Conservation (phyloP, 2,888 invertebrate species). For the Kuschelorhynchus macadamiae region DNA sequence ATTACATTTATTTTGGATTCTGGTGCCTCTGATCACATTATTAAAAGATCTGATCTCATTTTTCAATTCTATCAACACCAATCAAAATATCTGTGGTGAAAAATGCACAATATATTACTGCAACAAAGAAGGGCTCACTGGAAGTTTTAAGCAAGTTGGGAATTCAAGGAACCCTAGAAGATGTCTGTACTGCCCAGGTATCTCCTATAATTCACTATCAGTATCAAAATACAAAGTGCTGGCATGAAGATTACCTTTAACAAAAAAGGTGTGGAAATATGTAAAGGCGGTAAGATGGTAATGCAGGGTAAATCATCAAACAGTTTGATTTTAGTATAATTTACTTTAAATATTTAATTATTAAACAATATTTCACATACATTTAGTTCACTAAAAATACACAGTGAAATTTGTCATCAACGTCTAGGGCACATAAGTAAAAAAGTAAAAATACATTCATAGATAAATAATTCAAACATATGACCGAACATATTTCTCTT, state of each 20-base stretch:
- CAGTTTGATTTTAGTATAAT: slow-evolving; percentile 11
- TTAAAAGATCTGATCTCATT: slow-evolving; percentile 13
- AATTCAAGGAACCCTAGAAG: slow-evolving; percentile 4
- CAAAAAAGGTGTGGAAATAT: slow-evolving; percentile 12
- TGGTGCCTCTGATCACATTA: slow-evolving; percentile 27
- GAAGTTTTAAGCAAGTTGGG: slow-evolving; percentile 7
- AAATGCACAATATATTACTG: slow-evolving; percentile 6
- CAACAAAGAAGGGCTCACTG: slow-evolving; percentile 10
- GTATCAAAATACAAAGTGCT: slow-evolving; percentile 15
- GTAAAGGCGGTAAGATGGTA: slow-evolving; percentile 17
- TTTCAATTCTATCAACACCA: neutral
- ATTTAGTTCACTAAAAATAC: slow-evolving; percentile 12
- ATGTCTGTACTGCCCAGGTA: slow-evolving; percentile 9
- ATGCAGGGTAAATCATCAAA: slow-evolving; percentile 20
- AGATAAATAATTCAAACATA: too few relatives aligned
- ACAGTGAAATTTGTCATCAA: slow-evolving; percentile 41
- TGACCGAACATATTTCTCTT: too few relatives aligned
- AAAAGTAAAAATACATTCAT: too few relatives aligned
- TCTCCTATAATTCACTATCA: slow-evolving; percentile 10
- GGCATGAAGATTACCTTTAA: slow-evolving; percentile 26
- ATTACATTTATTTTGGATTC: slow-evolving; percentile 30
- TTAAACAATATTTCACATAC: neutral
- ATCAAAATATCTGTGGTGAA: slow-evolving; percentile 13
- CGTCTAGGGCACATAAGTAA: slow-evolving; percentile 29
- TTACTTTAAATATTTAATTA: neutral